Base-by-base conservation (phyloP, 2,888 invertebrate species). In the Gortyna flavago region DNA sequence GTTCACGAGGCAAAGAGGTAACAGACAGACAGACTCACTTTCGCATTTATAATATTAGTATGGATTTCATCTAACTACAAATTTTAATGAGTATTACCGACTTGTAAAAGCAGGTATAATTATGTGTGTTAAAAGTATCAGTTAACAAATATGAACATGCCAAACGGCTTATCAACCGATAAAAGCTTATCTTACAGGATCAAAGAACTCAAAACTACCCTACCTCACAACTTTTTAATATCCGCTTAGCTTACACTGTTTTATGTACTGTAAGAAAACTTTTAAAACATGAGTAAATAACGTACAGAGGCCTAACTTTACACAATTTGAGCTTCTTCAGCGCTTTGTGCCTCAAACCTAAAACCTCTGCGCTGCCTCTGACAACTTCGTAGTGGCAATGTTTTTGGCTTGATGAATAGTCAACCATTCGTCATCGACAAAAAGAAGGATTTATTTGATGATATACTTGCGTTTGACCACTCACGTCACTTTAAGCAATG, bases 221-320 rank as follows among this genome's bases (percentile, higher is more conserved):
- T 67, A 54, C 65, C 69, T 51, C 4, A 70, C 65, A 59, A 72
- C 35, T 61, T 78, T 82, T 78, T 82, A 82, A 74, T 73, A 71
- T 64, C 44, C 35, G 62, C 29, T 74, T 59, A 70, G 48, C n/a
- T 71, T 59, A 59, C 64, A 81, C 75, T 69, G 65, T 59, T 65
- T 75, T 11, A 75, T 48, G 48, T 57, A 44, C 8, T 25, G 29
- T 35, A 69, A n/a, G 41, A 11, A 41, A 69, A 75, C 41, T 64
- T 68, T 51, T 59, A 13, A 3, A 35, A 48, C 59, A 51, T 4
- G 75, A 75, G 80, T 75, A 75, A 65, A 44, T 69, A n/a, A 35
- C 5, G 1, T 8, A 75, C 81, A 81, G 81, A 80, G 35, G 18
- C 29, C 2, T 0, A 64, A 77, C 77, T 41, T 77, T 4, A n/a